phyloP scores from a whole-genome alignment of 2,888 invertebrate genomes.

The Chrysolina oricalcia region DNA sequence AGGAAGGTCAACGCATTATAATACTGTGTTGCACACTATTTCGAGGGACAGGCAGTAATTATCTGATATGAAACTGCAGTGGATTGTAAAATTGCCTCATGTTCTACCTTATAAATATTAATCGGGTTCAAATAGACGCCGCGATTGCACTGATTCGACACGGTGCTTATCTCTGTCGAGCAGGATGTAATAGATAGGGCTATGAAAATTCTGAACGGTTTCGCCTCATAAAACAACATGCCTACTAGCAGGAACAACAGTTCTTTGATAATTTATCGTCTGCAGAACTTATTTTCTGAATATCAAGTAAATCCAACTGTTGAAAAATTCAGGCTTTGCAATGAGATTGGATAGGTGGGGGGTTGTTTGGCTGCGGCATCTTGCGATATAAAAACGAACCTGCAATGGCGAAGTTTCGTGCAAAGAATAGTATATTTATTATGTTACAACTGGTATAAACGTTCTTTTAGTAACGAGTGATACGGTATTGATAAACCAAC shows the following conservation, averaged over 20 bases:
- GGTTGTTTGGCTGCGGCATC: no score
- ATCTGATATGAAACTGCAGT: slow-evolving; percentile 52
- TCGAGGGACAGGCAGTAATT: slow-evolving; percentile 40
- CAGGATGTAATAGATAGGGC: slow-evolving; percentile 18
- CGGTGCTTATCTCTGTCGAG: slow-evolving; percentile 7
- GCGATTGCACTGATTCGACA: slow-evolving; percentile 42
- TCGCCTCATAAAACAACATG: slow-evolving; percentile 12
- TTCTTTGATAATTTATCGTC: no score
- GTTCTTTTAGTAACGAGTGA: no score
- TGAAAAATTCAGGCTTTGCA: no score
- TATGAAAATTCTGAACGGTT: slow-evolving; percentile 8
- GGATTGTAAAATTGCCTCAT: slow-evolving; percentile 49
- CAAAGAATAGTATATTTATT: no score
- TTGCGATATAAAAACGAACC: no score
- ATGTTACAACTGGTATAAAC: no score
- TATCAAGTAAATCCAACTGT: no score
- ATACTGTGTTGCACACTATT: slow-evolving; percentile 44
- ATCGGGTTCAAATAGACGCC: slow-evolving; percentile 43
- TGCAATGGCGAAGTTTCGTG: no score
- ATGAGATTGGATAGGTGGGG: no score
- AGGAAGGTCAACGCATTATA: slow-evolving; percentile 44
- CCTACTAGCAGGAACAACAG: not conserved
- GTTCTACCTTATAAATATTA: slow-evolving; percentile 49
- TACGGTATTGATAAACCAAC: no score
- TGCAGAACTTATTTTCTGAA: no score